phyloP scores from a whole-genome alignment of 2,113 vertebrate genomes.

The Lepus timidus region DNA sequence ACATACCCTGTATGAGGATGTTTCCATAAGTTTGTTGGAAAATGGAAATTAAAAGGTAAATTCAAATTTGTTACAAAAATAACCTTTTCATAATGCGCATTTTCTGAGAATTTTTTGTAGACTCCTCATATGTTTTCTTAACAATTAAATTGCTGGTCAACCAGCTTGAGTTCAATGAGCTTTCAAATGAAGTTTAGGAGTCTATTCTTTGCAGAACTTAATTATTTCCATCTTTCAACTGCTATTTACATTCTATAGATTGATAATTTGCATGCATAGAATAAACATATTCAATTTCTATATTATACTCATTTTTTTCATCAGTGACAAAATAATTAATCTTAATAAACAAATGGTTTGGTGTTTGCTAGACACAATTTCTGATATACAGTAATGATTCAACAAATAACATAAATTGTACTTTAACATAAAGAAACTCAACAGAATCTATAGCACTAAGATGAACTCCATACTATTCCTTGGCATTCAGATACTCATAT shows the following conservation, averaged over 20 bases:
- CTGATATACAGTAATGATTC: neutral
- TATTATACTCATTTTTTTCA: conserved; percentile 24
- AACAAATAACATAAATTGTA: neutral
- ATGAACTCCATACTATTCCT: neutral
- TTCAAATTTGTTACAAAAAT: too few species aligned
- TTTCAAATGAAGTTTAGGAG: neutral
- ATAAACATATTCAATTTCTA: neutral
- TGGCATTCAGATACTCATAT: neutral
- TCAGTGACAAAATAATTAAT: conserved; percentile 5
- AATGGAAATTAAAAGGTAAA: too few species aligned
- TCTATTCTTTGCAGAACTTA: neutral
- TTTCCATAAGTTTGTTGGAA: too few species aligned
- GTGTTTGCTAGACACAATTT: neutral
- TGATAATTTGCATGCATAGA: neutral
- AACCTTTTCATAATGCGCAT: too few species aligned
- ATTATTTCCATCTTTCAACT: neutral
- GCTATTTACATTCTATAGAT: neutral
- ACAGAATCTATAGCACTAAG: neutral
- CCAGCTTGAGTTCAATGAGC: neutral
- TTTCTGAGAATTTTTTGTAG: too few species aligned
- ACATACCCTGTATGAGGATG: neutral
- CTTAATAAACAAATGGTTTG: neutral
- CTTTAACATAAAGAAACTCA: neutral
- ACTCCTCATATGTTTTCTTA: neutral
- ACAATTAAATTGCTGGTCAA: conserved; percentile 5